phyloP scores from a whole-genome alignment of 2,888 invertebrate species.

The Galeruca laticollis region DNA sequence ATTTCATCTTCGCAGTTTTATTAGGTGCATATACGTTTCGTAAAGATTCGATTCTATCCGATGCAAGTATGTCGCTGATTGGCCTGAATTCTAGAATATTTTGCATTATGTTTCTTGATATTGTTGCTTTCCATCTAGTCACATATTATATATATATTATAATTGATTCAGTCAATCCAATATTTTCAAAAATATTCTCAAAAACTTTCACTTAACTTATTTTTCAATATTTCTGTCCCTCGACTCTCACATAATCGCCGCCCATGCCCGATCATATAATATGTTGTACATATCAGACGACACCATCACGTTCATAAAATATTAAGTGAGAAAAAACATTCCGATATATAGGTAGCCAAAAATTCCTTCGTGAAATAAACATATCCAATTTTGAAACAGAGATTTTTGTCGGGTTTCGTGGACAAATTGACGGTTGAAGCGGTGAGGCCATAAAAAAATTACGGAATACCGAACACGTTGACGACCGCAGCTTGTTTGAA shows the following conservation, averaged over 20 bases:
- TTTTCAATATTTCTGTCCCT: background rate
- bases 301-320: slow-evolving; percentile 20
- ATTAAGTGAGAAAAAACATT: slow-evolving; percentile 32
- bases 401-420: background rate
- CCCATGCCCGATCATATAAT: background rate
- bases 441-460: slow-evolving; percentile 8
- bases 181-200: too few species aligned
- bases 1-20: too few species aligned
- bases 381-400: slow-evolving; percentile 22
- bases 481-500: slow-evolving; percentile 6
- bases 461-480: slow-evolving; percentile 10
- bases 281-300: slow-evolving; percentile 10
- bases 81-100: too few species aligned
- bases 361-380: slow-evolving; percentile 28
- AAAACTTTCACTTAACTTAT: too few species aligned
- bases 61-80: too few species aligned
- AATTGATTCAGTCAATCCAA: too few species aligned
- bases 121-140: too few species aligned
- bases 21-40: too few species aligned
- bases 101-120: too few species aligned
- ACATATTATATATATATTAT: too few species aligned
- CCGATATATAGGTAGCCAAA: slow-evolving; percentile 31
- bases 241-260: background rate
- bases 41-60: too few species aligned
- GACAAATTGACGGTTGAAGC: slow-evolving; percentile 18